Conservation (phyloP, 2,113 vertebrate genomes). For the Trematomus loennbergii region DNA sequence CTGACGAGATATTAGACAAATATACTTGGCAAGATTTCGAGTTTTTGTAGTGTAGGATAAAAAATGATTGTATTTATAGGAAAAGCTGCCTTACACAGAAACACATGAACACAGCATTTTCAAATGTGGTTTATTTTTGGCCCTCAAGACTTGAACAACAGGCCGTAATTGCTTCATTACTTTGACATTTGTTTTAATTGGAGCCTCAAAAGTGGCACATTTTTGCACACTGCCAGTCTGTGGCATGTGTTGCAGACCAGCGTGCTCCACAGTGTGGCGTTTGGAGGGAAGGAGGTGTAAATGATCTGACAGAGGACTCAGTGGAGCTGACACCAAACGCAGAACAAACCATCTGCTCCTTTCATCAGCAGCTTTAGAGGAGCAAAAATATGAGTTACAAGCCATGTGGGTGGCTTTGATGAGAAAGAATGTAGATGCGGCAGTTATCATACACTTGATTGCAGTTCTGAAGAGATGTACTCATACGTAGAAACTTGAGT, state of each 20-base stretch:
- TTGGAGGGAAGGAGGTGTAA: slow-evolving; percentile 81
- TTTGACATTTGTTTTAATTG: slow-evolving; percentile 75
- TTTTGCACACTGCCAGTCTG: slow-evolving; percentile 71
- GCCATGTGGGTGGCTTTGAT: slow-evolving; percentile 41
- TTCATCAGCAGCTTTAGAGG: slow-evolving; percentile 77
- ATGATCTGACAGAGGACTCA: slow-evolving; percentile 84
- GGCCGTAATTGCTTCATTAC: slow-evolving; percentile 74
- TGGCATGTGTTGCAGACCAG: slow-evolving; percentile 76
- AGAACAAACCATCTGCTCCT: slow-evolving; percentile 85
- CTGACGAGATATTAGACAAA: no score
- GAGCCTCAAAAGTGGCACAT: slow-evolving; percentile 65
- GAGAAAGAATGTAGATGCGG: slow-evolving; percentile 41
- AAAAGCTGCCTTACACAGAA: no score
- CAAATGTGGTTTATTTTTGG: slow-evolving; percentile 53
- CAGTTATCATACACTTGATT: slow-evolving; percentile 71
- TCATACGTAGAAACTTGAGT: slow-evolving; percentile 31
- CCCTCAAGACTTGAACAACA: slow-evolving; percentile 55
- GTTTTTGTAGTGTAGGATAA: no score
- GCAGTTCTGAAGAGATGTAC: slow-evolving; percentile 55
- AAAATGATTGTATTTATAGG: no score
- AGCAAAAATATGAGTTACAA: slow-evolving; percentile 54
- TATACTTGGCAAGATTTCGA: no score
- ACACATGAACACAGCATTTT: no score
- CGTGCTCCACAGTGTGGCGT: slow-evolving; percentile 63
- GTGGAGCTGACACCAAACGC: slow-evolving; percentile 81